Evolutionary conservation across 1,140 invertebrate genomes (phyloP), one percentile per base, ranked within the genome.

Genomic region (Micrasema minimum): DNA sequence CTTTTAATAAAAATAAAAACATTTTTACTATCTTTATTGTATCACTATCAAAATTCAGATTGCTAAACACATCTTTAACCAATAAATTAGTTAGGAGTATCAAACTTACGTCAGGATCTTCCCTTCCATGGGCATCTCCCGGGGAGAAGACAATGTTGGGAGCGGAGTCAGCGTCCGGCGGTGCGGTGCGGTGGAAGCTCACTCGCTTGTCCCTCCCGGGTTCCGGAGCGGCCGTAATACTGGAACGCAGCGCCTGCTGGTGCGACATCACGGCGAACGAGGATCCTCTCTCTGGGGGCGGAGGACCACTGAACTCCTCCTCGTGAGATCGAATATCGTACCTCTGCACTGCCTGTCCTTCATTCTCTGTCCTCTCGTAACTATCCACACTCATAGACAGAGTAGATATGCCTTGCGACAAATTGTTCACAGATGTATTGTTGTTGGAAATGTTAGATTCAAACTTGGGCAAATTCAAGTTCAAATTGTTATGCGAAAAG

Each of bases 251-350:
- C 1, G 81, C 83, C 70, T 79, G 82, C 76, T 87, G 79, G 72
- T 85, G 74, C 1, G 90, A 91, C 92, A 94, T 94, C 16, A 93
- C 88, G 0, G 91, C 88, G 80, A 92, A 94, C 62, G 92, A 93
- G 2, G 92, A 93, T 45, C 92, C 92, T 71, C 92, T 87, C 80
- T 92, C 90, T 0, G 91, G 92, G 16, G 91, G 92, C 55, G 90
- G 86, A 14, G 92, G 92, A 23, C 90, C 81, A 59, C 5, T 72
- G 69, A 59, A 72, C n/a, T 75, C 61, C 48, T 55, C 53, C 23
- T 66, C 48, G 20, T 69, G 71, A 10, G 67, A 35, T 18, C 68
- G 69, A 14, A 53, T 57, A 57, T 75, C 73, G 31, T 69, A 75
- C 6, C 66, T 59, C 31, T 46, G 37, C 12, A 65, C 65, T 2